Percentiles rank a stretch among this genome's conserved stretches.
Evolutionary conservation across 2,113 vertebrate species (phyloP).

Genomic region (Anhinga rufa): DNA sequence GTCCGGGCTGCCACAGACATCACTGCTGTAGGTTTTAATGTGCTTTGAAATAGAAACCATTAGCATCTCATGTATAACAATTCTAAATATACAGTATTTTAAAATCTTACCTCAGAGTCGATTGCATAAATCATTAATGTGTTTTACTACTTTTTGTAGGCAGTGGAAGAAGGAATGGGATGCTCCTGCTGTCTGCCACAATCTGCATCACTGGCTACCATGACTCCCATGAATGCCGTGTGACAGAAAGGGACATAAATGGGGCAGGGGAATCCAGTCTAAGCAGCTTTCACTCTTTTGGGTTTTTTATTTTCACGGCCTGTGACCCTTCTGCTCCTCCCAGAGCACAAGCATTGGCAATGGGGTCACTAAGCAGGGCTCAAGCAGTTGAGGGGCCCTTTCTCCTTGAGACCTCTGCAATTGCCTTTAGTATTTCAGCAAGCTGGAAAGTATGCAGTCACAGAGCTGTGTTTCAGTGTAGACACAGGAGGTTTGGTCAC

Average conservation of each 20-base stretch:
- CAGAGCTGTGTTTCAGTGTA: not conserved
- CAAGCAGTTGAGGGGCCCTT: not conserved
- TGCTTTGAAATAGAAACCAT: slow-evolving; percentile 63
- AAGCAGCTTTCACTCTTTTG: not conserved
- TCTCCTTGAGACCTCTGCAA: not conserved
- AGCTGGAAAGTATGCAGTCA: not conserved
- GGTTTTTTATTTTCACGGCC: not conserved
- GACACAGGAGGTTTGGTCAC: not conserved
- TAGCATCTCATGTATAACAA: not conserved
- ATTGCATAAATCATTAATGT: not conserved
- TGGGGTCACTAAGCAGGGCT: not conserved
- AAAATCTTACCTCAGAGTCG: not conserved
- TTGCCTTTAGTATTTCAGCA: not conserved
- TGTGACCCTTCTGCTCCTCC: not conserved
- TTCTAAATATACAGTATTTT: slow-evolving; percentile 44
- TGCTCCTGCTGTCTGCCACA: not conserved
- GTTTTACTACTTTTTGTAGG: not conserved
- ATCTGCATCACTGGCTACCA: not conserved
- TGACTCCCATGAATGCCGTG: not conserved
- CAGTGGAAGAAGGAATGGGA: not conserved
- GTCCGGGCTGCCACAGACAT: not conserved
- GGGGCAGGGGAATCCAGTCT: not conserved
- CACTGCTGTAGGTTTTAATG: slow-evolving; percentile 32
- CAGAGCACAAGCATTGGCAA: not conserved
- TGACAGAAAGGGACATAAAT: not conserved